Evolutionary conservation across 2,797 vertebrate species (phyloP).

Genomic region (Pogonophryne albipinna): DNA sequence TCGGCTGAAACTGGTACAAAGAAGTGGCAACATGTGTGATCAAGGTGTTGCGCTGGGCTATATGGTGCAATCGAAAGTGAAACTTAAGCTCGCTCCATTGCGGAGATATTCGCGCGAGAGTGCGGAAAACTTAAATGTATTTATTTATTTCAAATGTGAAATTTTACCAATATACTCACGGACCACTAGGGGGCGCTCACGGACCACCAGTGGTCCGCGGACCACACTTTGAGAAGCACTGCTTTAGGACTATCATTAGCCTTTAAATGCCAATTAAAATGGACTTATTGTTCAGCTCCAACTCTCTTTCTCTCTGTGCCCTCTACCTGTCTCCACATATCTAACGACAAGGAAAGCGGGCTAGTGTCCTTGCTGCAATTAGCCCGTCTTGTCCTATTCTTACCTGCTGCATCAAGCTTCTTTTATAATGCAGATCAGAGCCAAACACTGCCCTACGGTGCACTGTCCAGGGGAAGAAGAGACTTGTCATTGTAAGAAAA

Average conservation of each 20-base stretch:
- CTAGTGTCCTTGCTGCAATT: constrained; percentile 44
- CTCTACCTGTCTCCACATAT: constrained; percentile 37
- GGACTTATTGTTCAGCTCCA: not conserved
- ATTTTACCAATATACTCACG: too few relatives aligned
- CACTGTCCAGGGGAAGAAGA: constrained; percentile 59
- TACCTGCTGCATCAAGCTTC: constrained; percentile 48
- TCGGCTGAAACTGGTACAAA: too few relatives aligned
- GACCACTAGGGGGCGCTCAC: too few relatives aligned
- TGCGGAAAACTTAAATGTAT: too few relatives aligned
- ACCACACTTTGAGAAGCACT: too few relatives aligned
- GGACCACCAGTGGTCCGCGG: too few relatives aligned
- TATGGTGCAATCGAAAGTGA: too few relatives aligned
- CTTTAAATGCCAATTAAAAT: constrained; percentile 4
- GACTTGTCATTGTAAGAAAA: constrained; percentile 59
- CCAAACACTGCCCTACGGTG: constrained; percentile 46
- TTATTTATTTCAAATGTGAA: too few relatives aligned
- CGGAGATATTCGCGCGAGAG: too few relatives aligned
- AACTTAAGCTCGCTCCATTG: too few relatives aligned
- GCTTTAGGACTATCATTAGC: not conserved
- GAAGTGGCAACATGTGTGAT: too few relatives aligned
- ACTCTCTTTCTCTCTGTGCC: constrained; percentile 22
- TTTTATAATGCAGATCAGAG: constrained; percentile 72
- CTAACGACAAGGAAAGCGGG: constrained; percentile 9
- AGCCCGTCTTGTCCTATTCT: constrained; percentile 36
- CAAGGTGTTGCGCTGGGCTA: too few relatives aligned